A percentile compares a stretch with the other conserved stretches of the same genome.
Evolutionary conservation across 2,888 invertebrate species (phyloP).

Genomic region (Steinernema scapterisci): DNA sequence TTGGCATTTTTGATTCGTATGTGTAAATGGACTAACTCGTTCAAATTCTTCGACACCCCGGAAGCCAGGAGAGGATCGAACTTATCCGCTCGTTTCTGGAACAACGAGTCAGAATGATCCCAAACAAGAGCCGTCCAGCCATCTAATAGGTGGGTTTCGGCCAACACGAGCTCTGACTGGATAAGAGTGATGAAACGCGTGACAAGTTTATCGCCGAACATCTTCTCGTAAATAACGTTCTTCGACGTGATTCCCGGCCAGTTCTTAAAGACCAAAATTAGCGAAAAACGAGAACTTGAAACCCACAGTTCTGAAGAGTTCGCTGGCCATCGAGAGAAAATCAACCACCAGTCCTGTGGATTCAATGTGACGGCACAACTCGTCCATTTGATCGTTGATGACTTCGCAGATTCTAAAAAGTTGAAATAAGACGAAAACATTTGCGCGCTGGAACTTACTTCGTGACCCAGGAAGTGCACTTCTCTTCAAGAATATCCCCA

Average conservation of each 20-base stretch:
- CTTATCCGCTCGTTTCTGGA: constrained; percentile 52
- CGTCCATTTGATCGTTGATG: constrained; percentile 42
- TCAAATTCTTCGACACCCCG: constrained; percentile 54
- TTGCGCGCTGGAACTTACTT: background rate
- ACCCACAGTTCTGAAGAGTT: constrained; percentile 48
- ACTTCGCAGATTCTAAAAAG: constrained; percentile 18
- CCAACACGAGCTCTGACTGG: constrained; percentile 37
- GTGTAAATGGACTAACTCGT: constrained; percentile 39
- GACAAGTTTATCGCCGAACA: constrained; percentile 45
- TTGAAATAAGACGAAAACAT: background rate
- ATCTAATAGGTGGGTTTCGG: constrained; percentile 40
- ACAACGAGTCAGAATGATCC: constrained; percentile 47
- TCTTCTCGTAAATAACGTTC: constrained; percentile 39
- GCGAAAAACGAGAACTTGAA: background rate
- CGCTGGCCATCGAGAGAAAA: constrained; percentile 54
- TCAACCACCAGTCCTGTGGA: constrained; percentile 58
- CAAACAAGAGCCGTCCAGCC: constrained; percentile 36
- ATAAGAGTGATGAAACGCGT: constrained; percentile 47
- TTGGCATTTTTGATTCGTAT: background rate
- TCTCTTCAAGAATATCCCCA: background rate
- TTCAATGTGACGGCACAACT: constrained; percentile 60
- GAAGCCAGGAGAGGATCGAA: constrained; percentile 55
- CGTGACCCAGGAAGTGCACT: constrained; percentile 19
- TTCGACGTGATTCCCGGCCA: constrained; percentile 54
- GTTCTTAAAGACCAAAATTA: constrained; percentile 39